A percentile compares a stretch with the other conserved stretches of the same genome.
phyloP scores from a whole-genome alignment of 2,797 vertebrate genomes.

The Onychomys torridus region DNA sequence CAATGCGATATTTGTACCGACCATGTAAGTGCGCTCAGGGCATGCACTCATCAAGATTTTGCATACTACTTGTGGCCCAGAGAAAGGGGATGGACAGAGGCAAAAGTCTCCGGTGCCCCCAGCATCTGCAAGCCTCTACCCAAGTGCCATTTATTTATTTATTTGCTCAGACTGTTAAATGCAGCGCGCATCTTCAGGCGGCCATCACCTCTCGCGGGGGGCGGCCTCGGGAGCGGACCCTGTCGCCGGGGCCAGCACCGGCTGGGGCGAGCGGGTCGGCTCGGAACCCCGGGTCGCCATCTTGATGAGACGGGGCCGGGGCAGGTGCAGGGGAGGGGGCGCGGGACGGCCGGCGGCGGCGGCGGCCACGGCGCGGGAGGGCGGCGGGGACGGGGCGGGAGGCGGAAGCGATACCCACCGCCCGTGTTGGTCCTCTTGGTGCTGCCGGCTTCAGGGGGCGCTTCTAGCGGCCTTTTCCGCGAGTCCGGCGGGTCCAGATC shows the following conservation, averaged over 20 bases:
- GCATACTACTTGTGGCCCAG: slow-evolving; percentile 85
- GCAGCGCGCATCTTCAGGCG: slow-evolving; percentile 80
- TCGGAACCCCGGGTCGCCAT: slow-evolving; percentile 89
- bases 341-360: slow-evolving; percentile 50
- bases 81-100: slow-evolving; percentile 78
- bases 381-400: slow-evolving; percentile 79
- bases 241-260: slow-evolving; percentile 71
- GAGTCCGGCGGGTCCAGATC: slow-evolving; percentile 91
- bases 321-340: slow-evolving; percentile 79
- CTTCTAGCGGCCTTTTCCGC: slow-evolving; percentile 90
- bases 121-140: slow-evolving; percentile 81
- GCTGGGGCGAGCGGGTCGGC: slow-evolving; percentile 82
- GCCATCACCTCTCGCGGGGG: slow-evolving; percentile 78
- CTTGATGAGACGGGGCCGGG: slow-evolving; percentile 87
- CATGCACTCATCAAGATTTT: slow-evolving; percentile 81
- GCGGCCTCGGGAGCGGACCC: slow-evolving; percentile 77
- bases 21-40: slow-evolving; percentile 82
- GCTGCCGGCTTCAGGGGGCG: slow-evolving; percentile 91
- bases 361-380: slow-evolving; percentile 62
- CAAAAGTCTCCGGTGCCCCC: slow-evolving; percentile 76
- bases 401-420: slow-evolving; percentile 87
- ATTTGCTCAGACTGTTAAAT: slow-evolving; percentile 80
- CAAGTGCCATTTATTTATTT: slow-evolving; percentile 87
- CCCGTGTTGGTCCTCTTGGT: slow-evolving; percentile 92
- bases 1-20: slow-evolving; percentile 84